Evolutionary conservation across 2,113 vertebrate genomes (phyloP).

Genomic region (Prunella himalayana): DNA sequence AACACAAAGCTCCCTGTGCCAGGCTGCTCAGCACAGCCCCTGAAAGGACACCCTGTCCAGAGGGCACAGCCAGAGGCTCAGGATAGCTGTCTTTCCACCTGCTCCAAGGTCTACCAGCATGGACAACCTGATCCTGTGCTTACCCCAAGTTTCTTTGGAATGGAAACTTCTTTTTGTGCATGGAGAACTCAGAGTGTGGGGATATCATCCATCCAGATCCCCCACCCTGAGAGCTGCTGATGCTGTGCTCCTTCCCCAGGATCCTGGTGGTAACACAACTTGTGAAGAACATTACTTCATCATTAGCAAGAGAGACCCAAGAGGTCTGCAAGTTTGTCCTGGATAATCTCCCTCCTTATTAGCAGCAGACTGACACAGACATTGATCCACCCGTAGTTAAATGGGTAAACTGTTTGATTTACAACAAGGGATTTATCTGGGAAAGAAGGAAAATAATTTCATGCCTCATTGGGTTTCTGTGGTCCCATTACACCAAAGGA

Average conservation of each 20-base stretch:
- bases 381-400: neutral
- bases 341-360: neutral
- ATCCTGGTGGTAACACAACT: neutral
- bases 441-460: conserved; percentile 38
- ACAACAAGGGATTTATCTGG: neutral
- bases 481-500: neutral
- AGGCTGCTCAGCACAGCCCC: neutral
- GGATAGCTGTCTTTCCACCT: neutral
- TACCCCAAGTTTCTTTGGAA: neutral
- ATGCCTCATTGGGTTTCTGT: neutral
- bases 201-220: neutral
- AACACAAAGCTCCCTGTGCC: neutral
- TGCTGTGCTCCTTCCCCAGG: fast-evolving
- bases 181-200: neutral
- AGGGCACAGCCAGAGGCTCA: neutral
- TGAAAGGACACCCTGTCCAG: neutral
- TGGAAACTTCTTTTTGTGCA: neutral
- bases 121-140: neutral
- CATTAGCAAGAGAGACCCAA: neutral
- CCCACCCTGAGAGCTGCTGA: neutral
- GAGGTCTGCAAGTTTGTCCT: neutral
- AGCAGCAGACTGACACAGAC: neutral
- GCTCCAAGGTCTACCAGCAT: neutral
- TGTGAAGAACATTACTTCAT: neutral
- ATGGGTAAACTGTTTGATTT: neutral